Evolutionary conservation across 2,797 vertebrate genomes (phyloP).

Genomic region (Bradypodion ventrale): DNA sequence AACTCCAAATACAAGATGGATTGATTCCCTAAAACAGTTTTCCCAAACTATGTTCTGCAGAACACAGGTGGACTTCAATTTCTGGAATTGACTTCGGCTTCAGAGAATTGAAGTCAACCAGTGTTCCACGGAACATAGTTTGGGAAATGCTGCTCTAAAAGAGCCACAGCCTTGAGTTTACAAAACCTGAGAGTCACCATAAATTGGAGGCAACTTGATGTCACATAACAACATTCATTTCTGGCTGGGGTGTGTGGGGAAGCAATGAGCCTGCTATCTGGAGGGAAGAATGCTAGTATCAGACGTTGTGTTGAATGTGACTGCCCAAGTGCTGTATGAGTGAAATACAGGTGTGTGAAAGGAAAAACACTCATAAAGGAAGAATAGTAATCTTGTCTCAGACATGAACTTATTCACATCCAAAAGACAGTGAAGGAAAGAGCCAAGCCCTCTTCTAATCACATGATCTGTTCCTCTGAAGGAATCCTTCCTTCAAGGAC

Average conservation of each 20-base stretch:
- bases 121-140: no score
- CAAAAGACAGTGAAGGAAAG: not conserved
- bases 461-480: not conserved
- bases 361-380: not conserved
- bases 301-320: not conserved
- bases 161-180: no score
- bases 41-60: no score
- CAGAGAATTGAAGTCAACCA: no score
- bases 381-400: not conserved
- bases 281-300: not conserved
- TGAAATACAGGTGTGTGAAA: not conserved
- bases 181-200: no score
- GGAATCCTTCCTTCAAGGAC: not conserved
- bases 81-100: no score
- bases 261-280: not conserved
- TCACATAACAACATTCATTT: not conserved
- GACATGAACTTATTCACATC: not conserved
- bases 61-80: no score
- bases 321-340: not conserved
- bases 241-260: not conserved
- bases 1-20: no score
- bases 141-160: no score
- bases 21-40: no score
- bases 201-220: no score
- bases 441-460: not conserved